Base-by-base conservation (phyloP, 2,888 invertebrate genomes). In the Thelaira solivaga region DNA sequence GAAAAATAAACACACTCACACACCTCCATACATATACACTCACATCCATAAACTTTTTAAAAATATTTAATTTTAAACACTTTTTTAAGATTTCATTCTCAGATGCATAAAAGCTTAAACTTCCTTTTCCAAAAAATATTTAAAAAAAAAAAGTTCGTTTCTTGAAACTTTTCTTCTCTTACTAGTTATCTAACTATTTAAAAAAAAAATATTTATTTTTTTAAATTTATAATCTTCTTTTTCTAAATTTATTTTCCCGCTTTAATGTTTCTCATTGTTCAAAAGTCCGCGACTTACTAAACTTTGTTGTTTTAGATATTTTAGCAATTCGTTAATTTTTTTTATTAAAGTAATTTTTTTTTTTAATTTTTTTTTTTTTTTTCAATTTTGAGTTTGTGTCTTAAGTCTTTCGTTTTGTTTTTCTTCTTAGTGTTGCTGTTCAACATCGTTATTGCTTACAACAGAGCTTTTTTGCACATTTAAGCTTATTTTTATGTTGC, bases 371-470 rank as follows among this genome's bases (percentile, higher is more conserved):
- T 59, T 31, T 45, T 20, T 51, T 10, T n/a, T 6, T 34, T 49
- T 65, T 10, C 47, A 47, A 64, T 45, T 57, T 69, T 24, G 16
- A 67, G 79, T 72, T 80, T 72, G 71, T 76, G 53, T 67, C 79
- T 72, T 79, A 76, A 72, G 71, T 79, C 67, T 79, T 72, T 67
- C 61, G 71, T 79, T 71, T 71, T 34, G 16, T 41, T 16, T 62
- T 31, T 18, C n/a, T 43, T 43, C 20, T 41, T 29, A 0, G n/a
- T 41, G 29, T 16, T 24, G n/a, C 10, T 43, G 29, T 65, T 65
- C 13, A 65, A 45, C 43, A 67, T 16, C 24, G 61, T 67, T 34
- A 34, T 45, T 45, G 47, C 36, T 57, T 62, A 62, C 55, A 68
- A 39, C 53, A 53, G 34, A 76, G 71, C 67, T 75, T 67, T 61